Conservation (phyloP, 2,113 vertebrate genomes). For the Ginglymostoma cirratum region DNA sequence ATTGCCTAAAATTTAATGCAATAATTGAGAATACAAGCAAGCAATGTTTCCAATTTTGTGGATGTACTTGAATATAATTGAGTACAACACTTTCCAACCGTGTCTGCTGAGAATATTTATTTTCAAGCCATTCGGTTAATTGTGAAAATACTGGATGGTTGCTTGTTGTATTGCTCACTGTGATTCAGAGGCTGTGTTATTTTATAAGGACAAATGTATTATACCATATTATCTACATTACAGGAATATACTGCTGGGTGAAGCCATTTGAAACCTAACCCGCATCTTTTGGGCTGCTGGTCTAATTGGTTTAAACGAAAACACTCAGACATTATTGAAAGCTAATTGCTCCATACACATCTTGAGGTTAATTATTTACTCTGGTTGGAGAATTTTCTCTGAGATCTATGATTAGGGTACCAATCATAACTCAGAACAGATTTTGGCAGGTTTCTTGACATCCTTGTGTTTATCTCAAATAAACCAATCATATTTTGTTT, state of each 20-base stretch:
- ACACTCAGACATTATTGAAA: neutral
- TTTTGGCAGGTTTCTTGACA: neutral
- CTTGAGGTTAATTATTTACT: neutral
- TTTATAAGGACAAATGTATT: neutral
- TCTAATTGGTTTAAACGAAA: neutral
- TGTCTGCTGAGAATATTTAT: neutral
- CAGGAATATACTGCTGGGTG: neutral
- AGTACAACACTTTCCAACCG: neutral
- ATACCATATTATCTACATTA: neutral
- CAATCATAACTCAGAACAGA: neutral
- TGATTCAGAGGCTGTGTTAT: neutral
- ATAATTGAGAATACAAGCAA: neutral
- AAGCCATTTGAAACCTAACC: neutral
- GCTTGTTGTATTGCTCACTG: neutral
- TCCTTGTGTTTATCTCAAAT: too few relatives aligned
- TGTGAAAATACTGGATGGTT: neutral
- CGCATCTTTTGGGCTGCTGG: neutral
- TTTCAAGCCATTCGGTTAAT: neutral
- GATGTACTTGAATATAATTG: neutral
- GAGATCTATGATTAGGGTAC: neutral
- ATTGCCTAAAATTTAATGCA: slow-evolving; percentile 15
- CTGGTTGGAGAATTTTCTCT: neutral
- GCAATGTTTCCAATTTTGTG: neutral
- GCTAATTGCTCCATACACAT: neutral
- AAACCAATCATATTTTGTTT: too few relatives aligned